Conservation (phyloP, 2,888 invertebrate genomes). For the Globia sparganii region DNA sequence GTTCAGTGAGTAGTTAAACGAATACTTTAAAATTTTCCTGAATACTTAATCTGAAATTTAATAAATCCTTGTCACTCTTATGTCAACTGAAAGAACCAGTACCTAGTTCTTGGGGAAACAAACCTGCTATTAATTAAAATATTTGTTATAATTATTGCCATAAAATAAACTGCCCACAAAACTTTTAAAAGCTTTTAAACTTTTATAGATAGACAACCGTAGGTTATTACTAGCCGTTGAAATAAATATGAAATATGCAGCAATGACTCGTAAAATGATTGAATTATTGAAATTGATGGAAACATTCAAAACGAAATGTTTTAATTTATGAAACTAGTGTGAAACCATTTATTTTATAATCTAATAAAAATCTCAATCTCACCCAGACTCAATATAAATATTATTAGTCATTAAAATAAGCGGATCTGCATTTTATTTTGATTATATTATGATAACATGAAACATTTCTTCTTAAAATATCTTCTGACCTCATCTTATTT, state of each 20-base stretch:
- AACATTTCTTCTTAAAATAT: not conserved
- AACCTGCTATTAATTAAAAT: constrained; percentile 30
- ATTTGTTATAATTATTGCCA: constrained; percentile 28
- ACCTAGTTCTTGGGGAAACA: not conserved
- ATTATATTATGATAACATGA: constrained; percentile 29
- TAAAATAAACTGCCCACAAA: constrained; percentile 34
- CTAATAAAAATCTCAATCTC: constrained; percentile 29
- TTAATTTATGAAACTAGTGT: constrained; percentile 48
- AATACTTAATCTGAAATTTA: not conserved
- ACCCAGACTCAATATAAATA: constrained; percentile 23
- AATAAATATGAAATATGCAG: constrained; percentile 51
- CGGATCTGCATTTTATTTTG: constrained; percentile 16
- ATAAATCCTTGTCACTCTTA: constrained; percentile 6
- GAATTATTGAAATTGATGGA: constrained; percentile 50
- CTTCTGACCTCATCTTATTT: not conserved
- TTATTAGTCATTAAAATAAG: constrained; percentile 23
- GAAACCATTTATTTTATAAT: constrained; percentile 48
- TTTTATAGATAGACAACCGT: constrained; percentile 33
- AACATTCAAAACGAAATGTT: constrained; percentile 32
- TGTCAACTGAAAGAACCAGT: not conserved
- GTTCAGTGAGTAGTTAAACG: not conserved
- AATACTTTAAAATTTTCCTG: not conserved
- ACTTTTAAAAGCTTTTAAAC: constrained; percentile 19
- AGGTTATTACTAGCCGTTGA: constrained; percentile 40
- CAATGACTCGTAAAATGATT: constrained; percentile 45